Evolutionary conservation across 2,797 vertebrate genomes (phyloP).

Genomic region (Enoplosus armatus): DNA sequence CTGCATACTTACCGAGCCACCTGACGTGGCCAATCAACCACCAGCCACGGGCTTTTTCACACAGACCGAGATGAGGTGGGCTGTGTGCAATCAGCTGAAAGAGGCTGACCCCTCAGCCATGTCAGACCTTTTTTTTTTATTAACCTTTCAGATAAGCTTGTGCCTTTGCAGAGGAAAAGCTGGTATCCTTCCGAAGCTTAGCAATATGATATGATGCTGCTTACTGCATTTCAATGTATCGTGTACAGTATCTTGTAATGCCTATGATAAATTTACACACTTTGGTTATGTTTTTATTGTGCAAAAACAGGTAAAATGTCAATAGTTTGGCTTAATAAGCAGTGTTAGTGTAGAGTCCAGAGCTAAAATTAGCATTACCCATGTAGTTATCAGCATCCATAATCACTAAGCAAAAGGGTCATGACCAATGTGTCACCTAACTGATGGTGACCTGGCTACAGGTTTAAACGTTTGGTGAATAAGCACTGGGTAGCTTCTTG

Average conservation of each 20-base stretch:
- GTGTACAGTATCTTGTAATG: neutral
- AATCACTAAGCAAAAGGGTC: neutral
- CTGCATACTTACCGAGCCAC: constrained; percentile 75
- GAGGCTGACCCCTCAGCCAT: constrained; percentile 68
- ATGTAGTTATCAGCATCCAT: neutral
- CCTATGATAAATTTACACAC: neutral
- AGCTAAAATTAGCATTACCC: neutral
- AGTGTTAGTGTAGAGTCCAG: neutral
- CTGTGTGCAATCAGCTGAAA: constrained; percentile 75
- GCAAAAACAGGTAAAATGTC: neutral
- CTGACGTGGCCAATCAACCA: constrained; percentile 79
- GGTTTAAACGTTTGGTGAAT: constrained; percentile 19
- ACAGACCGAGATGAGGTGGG: constrained; percentile 60
- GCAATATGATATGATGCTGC: constrained; percentile 34
- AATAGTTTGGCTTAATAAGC: neutral
- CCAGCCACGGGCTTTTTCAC: constrained; percentile 70
- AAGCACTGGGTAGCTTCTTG: constrained; percentile 14
- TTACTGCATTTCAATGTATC: neutral
- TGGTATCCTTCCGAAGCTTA: constrained; percentile 6
- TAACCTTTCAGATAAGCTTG: constrained; percentile 66
- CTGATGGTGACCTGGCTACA: constrained; percentile 9
- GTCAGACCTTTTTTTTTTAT: constrained; percentile 67
- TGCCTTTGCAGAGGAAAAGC: constrained; percentile 37
- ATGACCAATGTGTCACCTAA: neutral
- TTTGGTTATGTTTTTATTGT: neutral